A percentile compares a stretch with the other conserved stretches of the same genome.
These are phyloP conservation scores for Megaceryle maxima DNA, from an alignment of 2,113 vertebrate genomes.

Conservation along the genomic window DNA sequence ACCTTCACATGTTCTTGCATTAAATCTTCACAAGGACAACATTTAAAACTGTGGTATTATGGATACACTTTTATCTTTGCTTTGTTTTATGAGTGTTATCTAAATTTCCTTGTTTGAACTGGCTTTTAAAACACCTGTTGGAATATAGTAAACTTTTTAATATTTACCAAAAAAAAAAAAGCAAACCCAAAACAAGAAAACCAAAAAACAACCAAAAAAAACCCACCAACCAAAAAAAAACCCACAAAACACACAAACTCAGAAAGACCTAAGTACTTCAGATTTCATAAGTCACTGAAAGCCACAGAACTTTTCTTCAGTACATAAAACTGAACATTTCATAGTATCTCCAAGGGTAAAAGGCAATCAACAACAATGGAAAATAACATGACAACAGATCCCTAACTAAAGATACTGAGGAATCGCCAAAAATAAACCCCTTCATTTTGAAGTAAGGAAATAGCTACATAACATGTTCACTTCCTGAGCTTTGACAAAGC, in stretches of 20 bases:
- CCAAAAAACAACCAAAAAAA: too few relatives aligned
- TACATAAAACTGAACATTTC: not conserved
- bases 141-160: not conserved
- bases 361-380: not conserved
- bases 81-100: not conserved
- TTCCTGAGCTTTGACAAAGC: not conserved
- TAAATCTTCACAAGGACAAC: not conserved
- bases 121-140: not conserved
- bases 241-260: not conserved
- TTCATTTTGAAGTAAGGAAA: not conserved
- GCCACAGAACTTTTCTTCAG: not conserved
- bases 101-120: not conserved
- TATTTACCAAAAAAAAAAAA: not conserved
- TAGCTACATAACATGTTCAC: not conserved
- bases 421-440: not conserved
- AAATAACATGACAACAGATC: not conserved
- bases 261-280: not conserved
- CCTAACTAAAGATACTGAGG: not conserved
- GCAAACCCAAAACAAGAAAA: too few relatives aligned
- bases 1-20: not conserved
- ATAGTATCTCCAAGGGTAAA: not conserved
- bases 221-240: not conserved
- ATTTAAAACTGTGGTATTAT: not conserved
- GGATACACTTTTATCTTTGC: not conserved
- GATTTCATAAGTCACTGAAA: not conserved